A percentile compares a stretch with the other conserved stretches of the same genome.
Evolutionary conservation across 1,140 invertebrate genomes (phyloP).

Genomic region (Conus betulinus): DNA sequence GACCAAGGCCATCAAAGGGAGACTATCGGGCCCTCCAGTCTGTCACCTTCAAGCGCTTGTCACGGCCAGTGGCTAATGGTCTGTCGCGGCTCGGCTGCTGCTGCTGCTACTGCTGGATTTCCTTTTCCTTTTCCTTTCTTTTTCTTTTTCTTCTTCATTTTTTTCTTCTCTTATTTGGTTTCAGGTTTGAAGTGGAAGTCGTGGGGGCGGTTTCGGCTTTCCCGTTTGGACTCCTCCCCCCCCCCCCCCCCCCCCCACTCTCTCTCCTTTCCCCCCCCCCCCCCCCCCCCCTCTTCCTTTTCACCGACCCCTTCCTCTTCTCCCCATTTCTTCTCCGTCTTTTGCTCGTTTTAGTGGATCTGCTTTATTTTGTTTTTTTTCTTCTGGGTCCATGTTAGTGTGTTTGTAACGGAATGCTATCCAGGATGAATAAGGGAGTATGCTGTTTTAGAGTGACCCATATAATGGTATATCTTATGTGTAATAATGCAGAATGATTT

Average conservation of each 20-base stretch:
- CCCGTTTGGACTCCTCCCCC: too few species aligned
- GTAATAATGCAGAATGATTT: too few species aligned
- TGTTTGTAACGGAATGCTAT: not conserved
- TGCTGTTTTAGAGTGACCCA: too few species aligned
- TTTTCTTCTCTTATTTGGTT: not conserved
- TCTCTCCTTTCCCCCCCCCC: too few species aligned
- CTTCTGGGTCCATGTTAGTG: not conserved
- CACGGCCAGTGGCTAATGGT: slow-evolving; percentile 2
- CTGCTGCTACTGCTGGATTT: not conserved
- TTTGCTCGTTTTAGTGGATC: not conserved
- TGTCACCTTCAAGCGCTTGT: not conserved
- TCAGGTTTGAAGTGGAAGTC: too few species aligned
- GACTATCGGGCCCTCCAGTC: not conserved
- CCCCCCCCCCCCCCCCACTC: too few species aligned
- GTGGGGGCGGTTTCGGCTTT: too few species aligned
- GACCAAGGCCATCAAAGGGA: slow-evolving; percentile 4
- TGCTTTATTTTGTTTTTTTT: not conserved
- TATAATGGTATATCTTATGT: too few species aligned
- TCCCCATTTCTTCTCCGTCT: not conserved
- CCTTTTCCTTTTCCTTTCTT: not conserved
- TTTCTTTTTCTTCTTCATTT: not conserved
- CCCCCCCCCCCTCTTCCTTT: not conserved
- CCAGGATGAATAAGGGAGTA: too few species aligned
- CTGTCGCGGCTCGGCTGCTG: not conserved
- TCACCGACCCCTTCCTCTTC: not conserved